Evolutionary conservation across 64 coral and sea anemone species (phyloP), one percentile per base, ranked within the genome.

Genomic region (Platygyra sinensis): DNA sequence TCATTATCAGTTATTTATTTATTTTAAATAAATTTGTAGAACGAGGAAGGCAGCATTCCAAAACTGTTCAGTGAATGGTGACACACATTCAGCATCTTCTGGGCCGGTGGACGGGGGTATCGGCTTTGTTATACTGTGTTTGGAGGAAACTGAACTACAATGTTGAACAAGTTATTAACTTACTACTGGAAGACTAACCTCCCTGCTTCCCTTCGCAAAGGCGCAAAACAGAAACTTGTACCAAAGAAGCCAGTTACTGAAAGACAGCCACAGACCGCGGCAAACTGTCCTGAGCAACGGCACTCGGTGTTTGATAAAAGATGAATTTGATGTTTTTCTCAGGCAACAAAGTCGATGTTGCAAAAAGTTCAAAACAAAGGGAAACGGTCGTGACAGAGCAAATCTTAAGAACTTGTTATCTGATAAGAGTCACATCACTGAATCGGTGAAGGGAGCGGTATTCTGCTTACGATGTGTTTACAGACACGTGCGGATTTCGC

Each of bases 291-390:
- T 15, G 86, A 89, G 4, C 77, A 92, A 77, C 93, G 97, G 29
- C 97, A 99, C 85, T 95, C 94, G 17, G 78, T 99, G 27, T 99
- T 82, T 89, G 97, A 99, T 19, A 87, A 99, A n/a, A 20, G 97
- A 99, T 75, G 97, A 99, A 49, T 99, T 99, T 77, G 97, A 99
- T 22, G 91, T 99, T 61, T n/a, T 96, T 99, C 64, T 80, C 94
- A 22, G 63, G 89, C 36, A 86, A 38, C 33, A 88, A 87, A 24
- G 54, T 99, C 3, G 94, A 99, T 59, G 64, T 95, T 15, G 93
- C 94, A n/a, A 17, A 87, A 86, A 75, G 76, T 99, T 27, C 94
- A 96, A 28, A n/a, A n/a, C n/a, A 99, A 99, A 72, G 97, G 97
- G 0, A 99, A 99, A 52, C 90, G n/a, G 92, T 9, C 91, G 89